phyloP scores from a whole-genome alignment of 37 sponge, comb jelly and placozoan genomes.

The Dysidea cf. avara region DNA sequence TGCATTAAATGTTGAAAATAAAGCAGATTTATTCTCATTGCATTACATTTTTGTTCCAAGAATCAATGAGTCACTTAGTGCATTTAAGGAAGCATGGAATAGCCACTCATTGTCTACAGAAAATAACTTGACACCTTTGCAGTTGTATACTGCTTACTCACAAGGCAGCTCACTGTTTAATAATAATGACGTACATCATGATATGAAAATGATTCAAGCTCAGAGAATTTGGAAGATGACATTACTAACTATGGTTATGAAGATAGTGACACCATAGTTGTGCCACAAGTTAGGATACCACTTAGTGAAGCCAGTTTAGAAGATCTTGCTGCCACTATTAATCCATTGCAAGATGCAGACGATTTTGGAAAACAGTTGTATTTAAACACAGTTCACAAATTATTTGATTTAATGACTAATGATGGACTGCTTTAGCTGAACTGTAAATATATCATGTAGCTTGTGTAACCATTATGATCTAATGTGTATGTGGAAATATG shows the following conservation, averaged over 20 bases:
- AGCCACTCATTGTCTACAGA: neutral
- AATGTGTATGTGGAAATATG: too few species aligned
- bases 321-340: neutral
- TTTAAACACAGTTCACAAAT: neutral
- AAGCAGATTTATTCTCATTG: conserved; percentile 1
- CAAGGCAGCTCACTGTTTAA: neutral
- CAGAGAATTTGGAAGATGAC: neutral
- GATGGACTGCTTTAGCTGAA: too few species aligned
- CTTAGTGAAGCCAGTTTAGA: neutral
- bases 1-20: neutral
- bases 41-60: conserved; percentile 6
- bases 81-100: conserved; percentile 6
- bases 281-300: neutral
- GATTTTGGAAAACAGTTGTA: conserved; percentile 2
- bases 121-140: conserved; percentile 1
- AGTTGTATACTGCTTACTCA: neutral
- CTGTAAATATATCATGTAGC: too few species aligned
- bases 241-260: neutral
- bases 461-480: too few species aligned
- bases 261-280: neutral
- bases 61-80: conserved; percentile 7
- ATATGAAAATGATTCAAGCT: neutral
- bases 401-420: too few species aligned
- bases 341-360: neutral
- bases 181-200: too few species aligned